Conservation (phyloP, 2,113 vertebrate species). For the Cichladusa arquata region DNA sequence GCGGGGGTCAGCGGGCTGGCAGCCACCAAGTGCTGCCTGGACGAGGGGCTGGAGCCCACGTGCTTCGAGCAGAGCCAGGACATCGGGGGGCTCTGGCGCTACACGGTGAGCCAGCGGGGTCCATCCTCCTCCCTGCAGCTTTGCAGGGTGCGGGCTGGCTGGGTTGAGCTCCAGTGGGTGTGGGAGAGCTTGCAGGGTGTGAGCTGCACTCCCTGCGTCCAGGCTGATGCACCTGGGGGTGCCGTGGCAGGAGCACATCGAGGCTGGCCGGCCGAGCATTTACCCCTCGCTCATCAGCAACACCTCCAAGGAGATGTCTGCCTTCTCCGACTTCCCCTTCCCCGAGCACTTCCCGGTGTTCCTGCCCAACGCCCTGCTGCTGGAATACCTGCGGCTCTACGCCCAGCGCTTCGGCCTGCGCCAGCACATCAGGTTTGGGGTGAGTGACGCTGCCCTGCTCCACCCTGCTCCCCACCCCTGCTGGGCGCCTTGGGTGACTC, state of each 20-base stretch:
- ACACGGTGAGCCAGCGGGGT: conserved; percentile 57
- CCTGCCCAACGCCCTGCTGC: conserved; percentile 76
- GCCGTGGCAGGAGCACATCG: conserved; percentile 71
- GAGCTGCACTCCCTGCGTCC: fast-evolving
- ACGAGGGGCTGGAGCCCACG: conserved; percentile 81
- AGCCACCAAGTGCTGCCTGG: conserved; percentile 82
- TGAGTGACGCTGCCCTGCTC: background rate
- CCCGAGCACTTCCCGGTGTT: conserved; percentile 84
- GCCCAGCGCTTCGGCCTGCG: conserved; percentile 75
- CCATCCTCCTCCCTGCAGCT: background rate
- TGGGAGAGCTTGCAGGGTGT: background rate
- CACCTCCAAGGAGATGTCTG: conserved; percentile 88
- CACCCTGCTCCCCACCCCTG: fast-evolving
- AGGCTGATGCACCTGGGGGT: background rate
- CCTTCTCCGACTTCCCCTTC: conserved; percentile 86
- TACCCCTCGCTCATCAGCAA: conserved; percentile 85
- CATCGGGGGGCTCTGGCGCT: conserved; percentile 83
- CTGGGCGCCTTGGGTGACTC: fast-evolving
- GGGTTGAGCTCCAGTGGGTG: fast-evolving
- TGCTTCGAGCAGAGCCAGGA: conserved; percentile 83
- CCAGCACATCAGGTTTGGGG: conserved; percentile 79
- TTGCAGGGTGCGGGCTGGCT: fast-evolving
- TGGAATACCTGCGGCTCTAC: conserved; percentile 82
- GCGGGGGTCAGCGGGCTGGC: conserved; percentile 78
- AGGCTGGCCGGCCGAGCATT: conserved; percentile 72